These are phyloP conservation scores for Montipora capricornis DNA, from an alignment of 64 coral and sea anemone species.

Conservation along the genomic window DNA sequence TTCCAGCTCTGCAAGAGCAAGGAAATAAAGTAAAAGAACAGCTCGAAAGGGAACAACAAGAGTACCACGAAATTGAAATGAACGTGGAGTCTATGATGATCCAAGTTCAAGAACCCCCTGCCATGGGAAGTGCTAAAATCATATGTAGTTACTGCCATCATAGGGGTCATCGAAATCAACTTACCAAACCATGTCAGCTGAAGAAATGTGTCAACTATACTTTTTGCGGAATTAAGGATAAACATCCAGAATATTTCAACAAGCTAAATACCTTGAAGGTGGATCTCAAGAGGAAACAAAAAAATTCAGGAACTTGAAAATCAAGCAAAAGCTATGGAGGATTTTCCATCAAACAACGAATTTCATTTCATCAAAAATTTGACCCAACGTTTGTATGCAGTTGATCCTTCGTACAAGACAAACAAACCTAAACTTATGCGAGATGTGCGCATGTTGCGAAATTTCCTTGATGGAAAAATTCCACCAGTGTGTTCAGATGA, in stretches of 20 bases:
- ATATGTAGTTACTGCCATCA: not conserved
- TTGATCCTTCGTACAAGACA: slow-evolving; percentile 13
- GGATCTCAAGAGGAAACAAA: not conserved
- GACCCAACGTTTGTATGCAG: slow-evolving; percentile 27
- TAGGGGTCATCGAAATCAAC: not conserved
- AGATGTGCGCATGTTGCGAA: slow-evolving; percentile 21
- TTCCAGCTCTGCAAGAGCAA: no score
- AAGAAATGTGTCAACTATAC: not conserved
- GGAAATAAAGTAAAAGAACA: no score
- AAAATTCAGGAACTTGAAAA: not conserved
- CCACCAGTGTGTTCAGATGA: slow-evolving; percentile 36
- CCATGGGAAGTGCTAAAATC: no score
- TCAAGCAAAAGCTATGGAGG: slow-evolving; percentile 28
- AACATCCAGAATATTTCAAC: slow-evolving; percentile 43
- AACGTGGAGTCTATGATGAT: no score
- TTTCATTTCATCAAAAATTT: slow-evolving; percentile 46
- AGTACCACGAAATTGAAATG: no score
- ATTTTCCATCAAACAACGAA: slow-evolving; percentile 41
- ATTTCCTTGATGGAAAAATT: slow-evolving; percentile 36
- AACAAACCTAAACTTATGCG: slow-evolving; percentile 58
- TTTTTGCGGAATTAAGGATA: not conserved
- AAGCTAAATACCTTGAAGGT: slow-evolving; percentile 7
- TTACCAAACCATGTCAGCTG: not conserved
- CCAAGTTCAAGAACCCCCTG: no score
- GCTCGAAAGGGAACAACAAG: no score